Evolutionary conservation across 1,140 invertebrate species (phyloP), one percentile per base, ranked within the genome.

Genomic region (Pentalonia nigronervosa): DNA sequence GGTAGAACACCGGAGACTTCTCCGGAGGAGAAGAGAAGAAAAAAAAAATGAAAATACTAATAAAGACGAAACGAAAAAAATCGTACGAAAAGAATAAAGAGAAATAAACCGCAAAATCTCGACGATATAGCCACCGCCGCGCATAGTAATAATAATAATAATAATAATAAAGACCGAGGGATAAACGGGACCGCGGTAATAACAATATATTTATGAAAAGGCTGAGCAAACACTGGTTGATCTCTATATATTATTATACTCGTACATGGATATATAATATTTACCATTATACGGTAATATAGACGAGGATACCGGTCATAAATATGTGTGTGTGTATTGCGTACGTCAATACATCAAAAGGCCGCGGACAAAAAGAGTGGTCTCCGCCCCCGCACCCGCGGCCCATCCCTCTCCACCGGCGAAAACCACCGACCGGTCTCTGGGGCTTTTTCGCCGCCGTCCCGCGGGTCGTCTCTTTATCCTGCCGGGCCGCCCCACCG

Each of bases 141-240:
- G 8, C 60, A n/a, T 67, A n/a, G 45, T 56, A 60, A 90, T 56
- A 90, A 90, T 41, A 45, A 90, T 83, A 60, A 60, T 25, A 60
- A 60, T 50, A 53, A 53, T 81, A 81, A 81, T 81, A 89, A 48
- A 89, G 84, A n/a, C 50, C 50, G 3, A 90, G 41, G 90, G 67
- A 91, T 76, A 90, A 81, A 67, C 45, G 60, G 30, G 1, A n/a
- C 23, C 87, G 47, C 48, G 87, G 50, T 76, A 41, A 67, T 67
- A 45, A 90, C 34, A 45, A 90, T 90, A 89, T 84, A 84, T 45
- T 50, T 67, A 90, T 90, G 53, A 91, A 91, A 91, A 91, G 45
- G 45, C 36, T 91, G 60, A 11, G 30, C 90, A 91, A 91, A 91
- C 90, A 91, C 90, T 48, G 90, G 90, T 91, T 81, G 90, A 81